Evolutionary conservation across 2,797 vertebrate species (phyloP).

Genomic region (Artibeus jamaicensis): DNA sequence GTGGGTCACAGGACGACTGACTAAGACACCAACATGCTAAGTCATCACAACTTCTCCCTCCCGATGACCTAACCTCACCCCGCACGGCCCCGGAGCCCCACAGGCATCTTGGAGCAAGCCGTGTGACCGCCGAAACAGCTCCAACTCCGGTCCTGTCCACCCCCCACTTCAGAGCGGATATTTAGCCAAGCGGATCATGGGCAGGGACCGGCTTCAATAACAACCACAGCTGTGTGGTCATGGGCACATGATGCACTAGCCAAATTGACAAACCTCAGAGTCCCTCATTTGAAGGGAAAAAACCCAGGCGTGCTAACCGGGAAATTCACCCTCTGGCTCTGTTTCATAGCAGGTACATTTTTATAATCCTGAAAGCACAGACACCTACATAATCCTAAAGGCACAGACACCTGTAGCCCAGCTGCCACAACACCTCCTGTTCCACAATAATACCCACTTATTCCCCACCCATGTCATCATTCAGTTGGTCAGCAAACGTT

Average conservation of each 20-base stretch:
- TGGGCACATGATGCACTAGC: constrained; percentile 70
- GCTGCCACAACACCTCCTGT: constrained; percentile 57
- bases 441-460: constrained; percentile 59
- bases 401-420: neutral
- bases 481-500: neutral
- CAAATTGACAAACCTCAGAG: constrained; percentile 68
- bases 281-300: constrained; percentile 58
- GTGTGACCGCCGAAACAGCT: constrained; percentile 78
- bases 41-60: constrained; percentile 75
- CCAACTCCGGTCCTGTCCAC: constrained; percentile 63
- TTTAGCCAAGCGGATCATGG: constrained; percentile 75
- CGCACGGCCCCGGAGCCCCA: constrained; percentile 73
- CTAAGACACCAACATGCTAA: constrained; percentile 57
- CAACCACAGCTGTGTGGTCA: constrained; percentile 69
- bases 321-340: constrained; percentile 43
- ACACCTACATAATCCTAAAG: neutral
- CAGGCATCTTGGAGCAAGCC: constrained; percentile 74
- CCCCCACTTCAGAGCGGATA: constrained; percentile 71
- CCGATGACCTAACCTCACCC: constrained; percentile 75
- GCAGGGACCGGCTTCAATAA: constrained; percentile 76
- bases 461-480: constrained; percentile 9
- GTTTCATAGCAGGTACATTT: constrained; percentile 60
- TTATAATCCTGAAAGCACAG: neutral
- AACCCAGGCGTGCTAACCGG: constrained; percentile 60
- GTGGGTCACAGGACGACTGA: neutral